Evolutionary conservation across 2,888 invertebrate genomes (phyloP).

Genomic region (Dichetophora obliterata): DNA sequence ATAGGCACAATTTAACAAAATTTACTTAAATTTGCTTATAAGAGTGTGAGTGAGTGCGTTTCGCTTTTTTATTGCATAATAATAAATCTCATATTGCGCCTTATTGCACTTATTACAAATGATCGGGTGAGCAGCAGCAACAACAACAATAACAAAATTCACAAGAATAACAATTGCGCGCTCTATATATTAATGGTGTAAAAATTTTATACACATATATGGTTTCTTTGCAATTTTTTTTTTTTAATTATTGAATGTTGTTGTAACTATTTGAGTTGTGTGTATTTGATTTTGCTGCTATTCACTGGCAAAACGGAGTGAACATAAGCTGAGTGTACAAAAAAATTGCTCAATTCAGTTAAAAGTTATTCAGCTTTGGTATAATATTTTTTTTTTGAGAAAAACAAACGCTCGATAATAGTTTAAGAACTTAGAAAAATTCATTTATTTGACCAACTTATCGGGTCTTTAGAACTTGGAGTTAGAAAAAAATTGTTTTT

Average conservation of each 20-base stretch:
- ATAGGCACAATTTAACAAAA: too few species aligned
- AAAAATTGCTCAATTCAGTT: neutral
- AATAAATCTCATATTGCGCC: constrained; percentile 1
- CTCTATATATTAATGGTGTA: too few species aligned
- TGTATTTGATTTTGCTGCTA: neutral
- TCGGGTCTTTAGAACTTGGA: too few species aligned
- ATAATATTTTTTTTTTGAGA: too few species aligned
- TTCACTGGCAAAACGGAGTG: neutral
- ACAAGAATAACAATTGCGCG: too few species aligned
- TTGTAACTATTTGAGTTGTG: neutral
- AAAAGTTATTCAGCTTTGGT: too few species aligned
- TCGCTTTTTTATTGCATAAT: constrained; percentile 9
- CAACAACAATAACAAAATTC: constrained; percentile 25
- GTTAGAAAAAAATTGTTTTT: too few species aligned
- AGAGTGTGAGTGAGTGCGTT: neutral
- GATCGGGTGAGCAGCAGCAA: constrained; percentile 47
- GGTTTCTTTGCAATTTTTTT: neutral
- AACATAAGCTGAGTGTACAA: too few species aligned
- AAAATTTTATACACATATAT: too few species aligned
- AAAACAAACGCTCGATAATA: too few species aligned
- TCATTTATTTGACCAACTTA: too few species aligned
- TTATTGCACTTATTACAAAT: neutral
- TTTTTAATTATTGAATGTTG: neutral
- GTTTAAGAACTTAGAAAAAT: too few species aligned
- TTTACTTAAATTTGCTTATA: neutral